Evolutionary conservation across 1,140 invertebrate genomes (phyloP).

Genomic region (Cotesia glomerata): DNA sequence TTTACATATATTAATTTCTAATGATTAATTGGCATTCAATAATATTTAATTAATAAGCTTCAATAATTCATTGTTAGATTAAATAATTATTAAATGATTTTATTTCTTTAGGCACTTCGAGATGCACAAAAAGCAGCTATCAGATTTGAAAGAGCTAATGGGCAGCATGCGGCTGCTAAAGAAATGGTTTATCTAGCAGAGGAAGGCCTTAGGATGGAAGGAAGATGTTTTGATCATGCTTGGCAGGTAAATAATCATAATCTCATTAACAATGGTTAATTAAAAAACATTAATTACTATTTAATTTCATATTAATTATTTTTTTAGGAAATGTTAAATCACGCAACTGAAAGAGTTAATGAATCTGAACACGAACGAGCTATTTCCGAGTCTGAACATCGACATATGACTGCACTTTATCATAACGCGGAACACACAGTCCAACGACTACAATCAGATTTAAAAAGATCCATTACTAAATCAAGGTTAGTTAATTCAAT

Average conservation of each 20-base stretch:
- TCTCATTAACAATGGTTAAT: not conserved
- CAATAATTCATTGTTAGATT: constrained; percentile 12
- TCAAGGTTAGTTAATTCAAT: constrained; percentile 62
- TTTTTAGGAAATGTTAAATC: constrained; percentile 88
- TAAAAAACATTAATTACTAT: too few relatives aligned
- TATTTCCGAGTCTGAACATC: constrained; percentile 73
- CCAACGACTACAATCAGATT: constrained; percentile 70
- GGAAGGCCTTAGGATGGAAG: constrained; percentile 75
- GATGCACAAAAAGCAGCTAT: constrained; percentile 85
- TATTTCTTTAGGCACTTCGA: constrained; percentile 62
- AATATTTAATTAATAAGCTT: not conserved
- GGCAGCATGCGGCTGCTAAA: constrained; percentile 91
- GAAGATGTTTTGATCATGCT: constrained; percentile 78
- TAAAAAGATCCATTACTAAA: constrained; percentile 77
- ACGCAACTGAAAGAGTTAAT: constrained; percentile 88
- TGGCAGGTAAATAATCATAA: constrained; percentile 73
- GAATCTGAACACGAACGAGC: constrained; percentile 76
- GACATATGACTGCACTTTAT: constrained; percentile 68
- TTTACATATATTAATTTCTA: too few relatives aligned
- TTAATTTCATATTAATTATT: not conserved
- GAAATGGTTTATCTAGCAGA: constrained; percentile 93
- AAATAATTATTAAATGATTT: not conserved
- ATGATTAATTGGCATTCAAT: too few relatives aligned
- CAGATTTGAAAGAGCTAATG: constrained; percentile 90
- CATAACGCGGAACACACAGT: constrained; percentile 71